Percentiles rank a stretch among this genome's conserved stretches.
These are phyloP conservation scores for Eucera pruinosa DNA, from an alignment of 2,888 invertebrate species.

Conservation along the genomic window DNA sequence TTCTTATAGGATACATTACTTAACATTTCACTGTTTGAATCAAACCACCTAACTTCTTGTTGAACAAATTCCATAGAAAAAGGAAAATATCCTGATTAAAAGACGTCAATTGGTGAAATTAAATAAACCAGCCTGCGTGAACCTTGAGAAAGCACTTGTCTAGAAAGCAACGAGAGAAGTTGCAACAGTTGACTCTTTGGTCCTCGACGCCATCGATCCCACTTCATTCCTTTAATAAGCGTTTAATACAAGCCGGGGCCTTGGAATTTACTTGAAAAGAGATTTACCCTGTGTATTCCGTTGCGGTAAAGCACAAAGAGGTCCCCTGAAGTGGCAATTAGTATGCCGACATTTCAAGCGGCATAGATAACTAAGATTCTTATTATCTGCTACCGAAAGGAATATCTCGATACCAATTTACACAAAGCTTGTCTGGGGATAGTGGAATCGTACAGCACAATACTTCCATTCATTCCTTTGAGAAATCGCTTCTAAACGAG, in stretches of 20 bases:
- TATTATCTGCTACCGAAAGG: slow-evolving; percentile 52
- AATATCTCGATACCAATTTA: slow-evolving; percentile 48
- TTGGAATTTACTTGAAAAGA: slow-evolving; percentile 33
- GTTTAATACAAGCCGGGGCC: slow-evolving; percentile 27
- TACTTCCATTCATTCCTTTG: slow-evolving; percentile 55
- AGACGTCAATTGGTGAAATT: neutral
- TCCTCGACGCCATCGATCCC: slow-evolving; percentile 13
- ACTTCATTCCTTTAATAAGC: slow-evolving; percentile 32
- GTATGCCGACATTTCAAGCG: slow-evolving; percentile 52
- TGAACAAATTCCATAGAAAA: no score
- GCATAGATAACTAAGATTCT: slow-evolving; percentile 53
- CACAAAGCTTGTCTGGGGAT: slow-evolving; percentile 24
- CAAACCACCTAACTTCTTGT: no score
- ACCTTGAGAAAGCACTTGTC: no score
- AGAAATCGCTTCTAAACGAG: slow-evolving; percentile 50
- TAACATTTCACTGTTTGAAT: no score
- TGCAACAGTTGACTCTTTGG: slow-evolving; percentile 7
- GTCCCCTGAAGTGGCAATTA: slow-evolving; percentile 62
- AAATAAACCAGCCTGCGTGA: neutral
- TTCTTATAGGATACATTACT: no score
- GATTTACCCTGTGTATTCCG: slow-evolving; percentile 4
- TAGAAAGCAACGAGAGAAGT: neutral
- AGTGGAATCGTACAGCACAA: slow-evolving; percentile 18
- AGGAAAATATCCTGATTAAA: no score
- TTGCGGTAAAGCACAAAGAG: slow-evolving; percentile 38